These are phyloP conservation scores for Notodonta dromedarius DNA, from an alignment of 2,888 invertebrate species.

Conservation along the genomic window DNA sequence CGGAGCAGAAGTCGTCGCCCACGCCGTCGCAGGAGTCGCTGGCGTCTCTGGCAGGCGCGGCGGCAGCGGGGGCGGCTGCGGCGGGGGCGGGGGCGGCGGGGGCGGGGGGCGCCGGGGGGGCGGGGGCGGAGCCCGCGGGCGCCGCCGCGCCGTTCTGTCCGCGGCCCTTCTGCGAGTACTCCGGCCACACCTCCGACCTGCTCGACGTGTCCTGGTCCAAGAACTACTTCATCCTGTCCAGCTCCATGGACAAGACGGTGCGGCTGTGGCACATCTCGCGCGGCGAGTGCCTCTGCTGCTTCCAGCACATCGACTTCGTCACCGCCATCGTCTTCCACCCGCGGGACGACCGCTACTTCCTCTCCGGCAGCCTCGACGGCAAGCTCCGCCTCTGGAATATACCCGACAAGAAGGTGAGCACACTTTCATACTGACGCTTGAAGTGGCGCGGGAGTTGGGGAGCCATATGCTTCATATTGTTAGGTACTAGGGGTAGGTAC, in stretches of 20 bases:
- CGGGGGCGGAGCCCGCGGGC: constrained; percentile 72
- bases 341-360: constrained; percentile 94
- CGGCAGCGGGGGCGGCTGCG: constrained; percentile 59
- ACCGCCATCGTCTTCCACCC: constrained; percentile 99
- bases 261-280: constrained; percentile 98
- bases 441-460: too few species aligned
- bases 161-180: constrained; percentile 95
- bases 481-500: too few species aligned
- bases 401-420: constrained; percentile 94
- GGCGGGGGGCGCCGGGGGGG: constrained; percentile 59
- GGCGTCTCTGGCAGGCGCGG: constrained; percentile 68
- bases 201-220: constrained; percentile 99
- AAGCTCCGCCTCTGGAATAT: constrained; percentile 99
- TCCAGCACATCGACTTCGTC: constrained; percentile 99
- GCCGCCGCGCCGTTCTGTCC: constrained; percentile 92
- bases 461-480: too few species aligned
- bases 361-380: constrained; percentile 98
- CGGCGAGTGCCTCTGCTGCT: constrained; percentile 98
- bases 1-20: constrained; percentile 94
- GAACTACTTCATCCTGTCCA: constrained; percentile 98
- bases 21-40: constrained; percentile 97
- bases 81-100: constrained; percentile 40
- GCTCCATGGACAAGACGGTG: constrained; percentile 99
- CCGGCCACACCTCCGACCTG: constrained; percentile 97
- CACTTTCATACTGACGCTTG: neutral